Conservation (phyloP, 2,113 vertebrate species). For the Laterallus jamaicensis region DNA sequence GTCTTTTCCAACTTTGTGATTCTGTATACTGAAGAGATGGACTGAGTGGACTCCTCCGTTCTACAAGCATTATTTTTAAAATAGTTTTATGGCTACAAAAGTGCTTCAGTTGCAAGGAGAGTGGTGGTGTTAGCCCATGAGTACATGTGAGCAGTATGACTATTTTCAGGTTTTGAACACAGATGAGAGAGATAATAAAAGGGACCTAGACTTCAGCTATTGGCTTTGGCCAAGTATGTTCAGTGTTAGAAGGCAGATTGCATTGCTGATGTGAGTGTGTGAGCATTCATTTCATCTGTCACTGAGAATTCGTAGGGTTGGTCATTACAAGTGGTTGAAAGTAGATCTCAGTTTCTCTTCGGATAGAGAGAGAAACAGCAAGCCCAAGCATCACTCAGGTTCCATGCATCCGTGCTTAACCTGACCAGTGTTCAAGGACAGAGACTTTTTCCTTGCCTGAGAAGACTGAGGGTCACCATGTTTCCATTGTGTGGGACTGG, state of each 20-base stretch:
- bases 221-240: background rate
- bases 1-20: no score
- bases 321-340: background rate
- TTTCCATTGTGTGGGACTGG: background rate
- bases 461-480: background rate
- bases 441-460: background rate
- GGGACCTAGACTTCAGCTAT: background rate
- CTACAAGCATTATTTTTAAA: background rate
- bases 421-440: background rate
- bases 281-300: background rate
- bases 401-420: fast-evolving
- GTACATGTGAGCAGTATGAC: background rate
- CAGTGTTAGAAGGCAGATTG: background rate
- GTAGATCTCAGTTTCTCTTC: background rate
- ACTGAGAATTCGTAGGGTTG: background rate
- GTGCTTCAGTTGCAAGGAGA: fast-evolving
- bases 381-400: background rate
- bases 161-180: background rate
- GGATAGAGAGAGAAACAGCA: background rate
- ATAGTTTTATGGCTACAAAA: background rate
- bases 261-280: background rate
- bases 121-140: background rate
- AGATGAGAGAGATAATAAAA: fast-evolving
- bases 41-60: background rate
- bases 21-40: background rate